Percentiles rank a stretch among this genome's conserved stretches.
These are phyloP conservation scores for Cephonodes hylas DNA, from an alignment of 2,888 invertebrate genomes.

Conservation along the genomic window DNA sequence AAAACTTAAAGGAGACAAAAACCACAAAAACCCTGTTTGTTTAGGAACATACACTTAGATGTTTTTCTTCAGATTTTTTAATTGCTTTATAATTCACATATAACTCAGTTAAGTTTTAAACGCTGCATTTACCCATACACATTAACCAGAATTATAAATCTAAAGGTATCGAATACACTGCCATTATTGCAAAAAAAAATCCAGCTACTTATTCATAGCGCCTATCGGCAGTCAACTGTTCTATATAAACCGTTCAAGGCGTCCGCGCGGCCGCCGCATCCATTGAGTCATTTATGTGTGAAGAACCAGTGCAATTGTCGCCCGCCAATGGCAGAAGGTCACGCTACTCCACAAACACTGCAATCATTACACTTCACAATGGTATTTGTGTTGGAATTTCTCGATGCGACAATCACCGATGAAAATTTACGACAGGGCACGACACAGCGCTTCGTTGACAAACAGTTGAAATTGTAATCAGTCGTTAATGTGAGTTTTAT, in stretches of 20 bases:
- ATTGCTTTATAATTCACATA: too few species aligned
- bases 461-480: background rate
- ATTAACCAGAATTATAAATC: too few species aligned
- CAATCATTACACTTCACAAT: background rate
- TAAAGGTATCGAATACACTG: background rate
- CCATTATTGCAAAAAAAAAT: background rate
- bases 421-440: background rate
- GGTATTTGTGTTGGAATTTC: background rate
- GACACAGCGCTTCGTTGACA: background rate
- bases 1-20: too few species aligned
- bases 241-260: background rate
- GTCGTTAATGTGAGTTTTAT: background rate
- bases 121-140: too few species aligned
- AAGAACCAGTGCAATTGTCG: constrained; percentile 2
- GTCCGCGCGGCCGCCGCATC: background rate
- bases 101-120: too few species aligned
- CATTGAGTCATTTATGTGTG: background rate
- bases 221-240: background rate
- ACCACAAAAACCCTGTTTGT: too few species aligned
- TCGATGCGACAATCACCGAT: background rate
- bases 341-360: background rate
- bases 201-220: background rate
- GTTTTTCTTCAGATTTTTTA: too few species aligned
- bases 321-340: constrained; percentile 1
- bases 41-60: too few species aligned